These are phyloP conservation scores for Teleopsis dalmanni DNA, from an alignment of 1,140 invertebrate species.

Conservation along the genomic window DNA sequence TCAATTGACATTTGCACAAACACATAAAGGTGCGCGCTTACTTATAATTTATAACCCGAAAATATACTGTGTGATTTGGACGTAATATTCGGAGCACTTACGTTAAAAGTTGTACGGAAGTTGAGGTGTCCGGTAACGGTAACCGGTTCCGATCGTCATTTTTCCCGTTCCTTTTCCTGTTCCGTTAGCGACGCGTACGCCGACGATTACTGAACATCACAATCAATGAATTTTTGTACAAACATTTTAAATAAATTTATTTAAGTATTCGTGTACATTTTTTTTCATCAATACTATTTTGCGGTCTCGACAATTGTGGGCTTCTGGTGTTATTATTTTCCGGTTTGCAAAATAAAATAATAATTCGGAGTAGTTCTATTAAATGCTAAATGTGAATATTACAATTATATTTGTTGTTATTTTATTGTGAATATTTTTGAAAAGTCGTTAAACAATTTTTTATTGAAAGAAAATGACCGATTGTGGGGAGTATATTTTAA, in stretches of 20 bases:
- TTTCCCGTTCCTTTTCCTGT: conserved; percentile 40
- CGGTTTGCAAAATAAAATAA: conserved; percentile 14
- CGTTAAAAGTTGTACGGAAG: conserved; percentile 42
- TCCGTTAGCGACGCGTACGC: conserved; percentile 21
- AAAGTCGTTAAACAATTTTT: too few relatives aligned
- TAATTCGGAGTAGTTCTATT: conserved; percentile 2
- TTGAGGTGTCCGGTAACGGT: conserved; percentile 45
- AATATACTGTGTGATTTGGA: conserved; percentile 19
- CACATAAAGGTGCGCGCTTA: too few relatives aligned
- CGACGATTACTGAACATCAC: not conserved
- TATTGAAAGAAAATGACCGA: too few relatives aligned
- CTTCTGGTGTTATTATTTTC: conserved; percentile 34
- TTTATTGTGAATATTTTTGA: not conserved
- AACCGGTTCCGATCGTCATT: conserved; percentile 46
- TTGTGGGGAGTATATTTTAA: too few relatives aligned
- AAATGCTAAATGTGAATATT: not conserved
- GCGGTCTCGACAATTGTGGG: conserved; percentile 1
- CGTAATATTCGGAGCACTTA: too few relatives aligned
- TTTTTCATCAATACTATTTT: not conserved
- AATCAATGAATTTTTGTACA: conserved; percentile 4
- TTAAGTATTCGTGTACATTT: conserved; percentile 10
- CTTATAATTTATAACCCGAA: too few relatives aligned
- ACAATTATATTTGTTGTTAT: not conserved
- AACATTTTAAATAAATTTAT: conserved; percentile 33
- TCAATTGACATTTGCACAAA: too few relatives aligned